Evolutionary conservation across 2,113 vertebrate species (phyloP), one percentile per base, ranked within the genome.

Genomic region (Hepsetus odoe): DNA sequence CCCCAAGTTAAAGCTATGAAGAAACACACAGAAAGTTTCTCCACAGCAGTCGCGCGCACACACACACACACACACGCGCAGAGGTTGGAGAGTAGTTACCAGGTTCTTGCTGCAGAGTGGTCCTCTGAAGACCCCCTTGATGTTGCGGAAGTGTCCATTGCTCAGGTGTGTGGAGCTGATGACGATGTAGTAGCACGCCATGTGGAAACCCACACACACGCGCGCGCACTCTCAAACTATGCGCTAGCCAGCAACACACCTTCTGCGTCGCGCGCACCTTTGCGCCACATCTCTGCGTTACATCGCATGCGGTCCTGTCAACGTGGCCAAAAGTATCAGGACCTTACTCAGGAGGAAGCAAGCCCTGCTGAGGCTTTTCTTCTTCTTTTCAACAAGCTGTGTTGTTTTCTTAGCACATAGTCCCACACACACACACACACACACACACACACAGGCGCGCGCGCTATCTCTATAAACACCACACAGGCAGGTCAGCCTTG

Each of bases 151-250:
- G 93, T 98, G 96, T 82, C 97, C 97, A 83, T 98, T 97, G 91
- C 91, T 94, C 92, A 98, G 96, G 86, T 95, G 97, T 85, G 97
- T 94, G 90, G 97, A 98, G 92, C 96, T 98, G 93, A 98, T 98
- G 90, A 98, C 96, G 71, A 98, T 98, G 87, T 98, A 98, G 93
- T 97, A 98, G 92, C 97, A 98, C 93, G 96, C 97, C 97, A 98
- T 98, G 89, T 93, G 91, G 88, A 78, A 85, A 64, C 82, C 81
- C 84, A 74, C 85, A 85, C 79, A 79, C 76, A 64, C 62, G 4
- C 44, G 8, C 53, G 30, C 42, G 18, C 68, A 26, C 62, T 14
- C 49, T 46, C 53, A 10, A 20, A 5, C 4, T 14, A 49, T 49
- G 46, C 4, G 46, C 46, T 18, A 44, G 16, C 20, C 20, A 49